Conservation (phyloP, 1,140 invertebrate genomes). For the Drosophila tsacasi region DNA sequence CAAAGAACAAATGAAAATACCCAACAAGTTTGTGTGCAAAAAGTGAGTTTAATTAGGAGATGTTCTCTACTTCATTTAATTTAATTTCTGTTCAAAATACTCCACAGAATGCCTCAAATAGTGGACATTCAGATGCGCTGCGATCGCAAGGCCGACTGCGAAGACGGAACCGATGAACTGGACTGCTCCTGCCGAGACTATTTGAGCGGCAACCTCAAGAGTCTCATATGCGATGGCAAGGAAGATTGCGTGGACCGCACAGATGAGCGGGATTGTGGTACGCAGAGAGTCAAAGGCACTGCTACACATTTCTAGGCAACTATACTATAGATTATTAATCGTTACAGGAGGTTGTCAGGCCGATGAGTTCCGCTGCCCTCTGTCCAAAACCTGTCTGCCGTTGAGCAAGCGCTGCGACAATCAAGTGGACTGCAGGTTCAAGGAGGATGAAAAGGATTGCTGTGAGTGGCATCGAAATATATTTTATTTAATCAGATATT, state of each 20-base stretch:
- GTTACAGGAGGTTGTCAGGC: conserved; percentile 51
- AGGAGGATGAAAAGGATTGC: conserved; percentile 91
- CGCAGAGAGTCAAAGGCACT: too few relatives aligned
- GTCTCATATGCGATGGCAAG: conserved; percentile 91
- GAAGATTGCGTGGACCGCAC: conserved; percentile 90
- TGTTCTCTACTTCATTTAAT: too few relatives aligned
- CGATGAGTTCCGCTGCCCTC: conserved; percentile 70
- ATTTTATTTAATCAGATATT: too few relatives aligned
- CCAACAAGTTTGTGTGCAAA: conserved; percentile 77
- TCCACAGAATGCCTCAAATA: conserved; percentile 88
- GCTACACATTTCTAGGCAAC: too few relatives aligned
- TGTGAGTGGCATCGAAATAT: conserved; percentile 85
- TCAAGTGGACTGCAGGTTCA: conserved; percentile 87
- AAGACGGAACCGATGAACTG: conserved; percentile 92
- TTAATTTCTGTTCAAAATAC: background rate
- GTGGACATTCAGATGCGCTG: conserved; percentile 88
- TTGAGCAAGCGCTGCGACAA: conserved; percentile 87
- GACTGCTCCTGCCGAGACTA: conserved; percentile 91
- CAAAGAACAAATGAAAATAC: conserved; percentile 27
- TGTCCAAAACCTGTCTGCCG: conserved; percentile 87
- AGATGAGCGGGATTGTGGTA: conserved; percentile 91
- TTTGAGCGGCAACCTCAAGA: conserved; percentile 84
- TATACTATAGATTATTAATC: background rate
- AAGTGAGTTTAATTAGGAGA: conserved; percentile 43
- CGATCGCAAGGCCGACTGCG: conserved; percentile 90